Base-by-base conservation (phyloP, 2,888 invertebrate species). In the Carabus problematicus region DNA sequence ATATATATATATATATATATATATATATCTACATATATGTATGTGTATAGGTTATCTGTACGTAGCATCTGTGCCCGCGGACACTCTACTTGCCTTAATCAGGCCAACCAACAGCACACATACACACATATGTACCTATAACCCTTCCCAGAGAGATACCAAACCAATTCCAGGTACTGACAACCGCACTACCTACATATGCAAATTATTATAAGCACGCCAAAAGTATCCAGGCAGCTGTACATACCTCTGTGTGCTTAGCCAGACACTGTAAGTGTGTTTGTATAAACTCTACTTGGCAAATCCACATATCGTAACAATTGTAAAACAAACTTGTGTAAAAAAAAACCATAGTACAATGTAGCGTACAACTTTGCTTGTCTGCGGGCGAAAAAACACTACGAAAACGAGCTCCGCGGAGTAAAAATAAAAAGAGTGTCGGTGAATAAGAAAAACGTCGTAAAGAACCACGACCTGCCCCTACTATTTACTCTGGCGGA, bases 401-500 rank as follows among this genome's bases (percentile, higher is more conserved):
- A 66, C 11, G 60, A 66, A 59, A 64, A 71, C 62, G 61, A 67
- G 60, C 45, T 55, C 43, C 49, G 29, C 29, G 6, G 6, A 29
- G 29, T 3, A 29, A 29, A 29, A 29, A 29, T 72, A 72, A 72
- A 72, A 70, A 71, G 71, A 69, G 71, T 69, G 71, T 70, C 72
- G 73, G 71, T 70, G 73, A 79, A 78, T 77, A 79, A 78, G 77
- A 79, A 79, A 79, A 78, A 78, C 61, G 77, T 77, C 74, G 79
- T 77, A 79, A 78, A 79, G 78, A 80, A 80, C 81, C 81, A 76
- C 81, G 82, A 81, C 81, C 81, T 81, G 80, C 79, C 80, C 78
- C 80, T 82, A 81, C 82, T 81, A 79, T 77, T 60, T 77, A 76
- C 77, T 45, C 7, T 45, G 7, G 3, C n/a, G 16, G 19, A 52